Evolutionary conservation across 2,797 vertebrate species (phyloP).

Genomic region (Onychomys arenicola): DNA sequence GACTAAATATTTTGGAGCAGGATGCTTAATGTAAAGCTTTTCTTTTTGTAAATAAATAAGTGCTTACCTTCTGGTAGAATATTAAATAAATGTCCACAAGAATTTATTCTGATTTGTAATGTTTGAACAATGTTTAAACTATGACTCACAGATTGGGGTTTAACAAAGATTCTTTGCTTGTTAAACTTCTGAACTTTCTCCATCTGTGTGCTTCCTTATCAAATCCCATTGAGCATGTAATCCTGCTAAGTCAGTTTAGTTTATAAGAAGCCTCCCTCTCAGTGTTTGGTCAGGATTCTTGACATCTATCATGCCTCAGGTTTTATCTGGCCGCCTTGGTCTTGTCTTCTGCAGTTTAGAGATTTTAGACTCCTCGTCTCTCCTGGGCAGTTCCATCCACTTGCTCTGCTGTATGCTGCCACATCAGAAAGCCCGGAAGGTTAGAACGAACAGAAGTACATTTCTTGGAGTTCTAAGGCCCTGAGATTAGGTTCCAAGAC

Average conservation of each 20-base stretch:
- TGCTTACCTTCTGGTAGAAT: neutral
- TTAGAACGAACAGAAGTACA: neutral
- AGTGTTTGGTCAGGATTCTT: neutral
- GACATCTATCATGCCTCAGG: neutral
- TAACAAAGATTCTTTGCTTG: constrained; percentile 1
- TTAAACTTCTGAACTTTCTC: neutral
- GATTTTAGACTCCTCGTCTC: neutral
- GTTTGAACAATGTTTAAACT: neutral
- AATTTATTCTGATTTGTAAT: constrained; percentile 4
- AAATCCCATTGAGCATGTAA: neutral
- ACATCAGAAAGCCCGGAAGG: neutral
- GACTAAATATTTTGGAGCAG: neutral
- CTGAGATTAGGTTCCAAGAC: neutral
- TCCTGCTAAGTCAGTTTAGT: neutral
- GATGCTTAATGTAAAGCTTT: neutral
- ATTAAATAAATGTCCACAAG: constrained; percentile 20
- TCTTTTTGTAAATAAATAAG: neutral
- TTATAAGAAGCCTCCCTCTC: neutral
- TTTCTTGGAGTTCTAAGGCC: neutral
- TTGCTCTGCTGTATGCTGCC: neutral
- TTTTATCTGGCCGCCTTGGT: neutral
- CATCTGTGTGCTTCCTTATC: neutral
- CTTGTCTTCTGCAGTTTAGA: neutral
- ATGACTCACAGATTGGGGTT: neutral
- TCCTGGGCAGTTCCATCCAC: neutral